Evolutionary conservation across 1,140 invertebrate genomes (phyloP), one percentile per base, ranked within the genome.

Genomic region (Megalopta genalis): DNA sequence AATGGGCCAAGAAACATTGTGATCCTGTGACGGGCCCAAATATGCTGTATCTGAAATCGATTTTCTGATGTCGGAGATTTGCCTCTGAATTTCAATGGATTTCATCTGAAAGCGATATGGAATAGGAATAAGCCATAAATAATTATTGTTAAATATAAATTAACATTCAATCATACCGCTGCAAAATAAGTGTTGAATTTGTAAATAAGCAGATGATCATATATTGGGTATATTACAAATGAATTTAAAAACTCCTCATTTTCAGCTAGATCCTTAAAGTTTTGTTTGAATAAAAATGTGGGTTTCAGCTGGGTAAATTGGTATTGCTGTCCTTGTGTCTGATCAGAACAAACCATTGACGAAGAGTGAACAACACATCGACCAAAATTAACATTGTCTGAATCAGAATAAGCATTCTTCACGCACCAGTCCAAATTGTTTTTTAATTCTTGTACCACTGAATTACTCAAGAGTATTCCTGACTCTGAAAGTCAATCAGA

Each of bases 361-460:
- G 94, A 94, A 21, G 95, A 95, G 90, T 97, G 95, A 25, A 96
- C 91, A 46, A 98, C 94, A 90, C 97, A 98, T 82, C 96, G 93
- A 23, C 97, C 97, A 82, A 98, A 93, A 93, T 97, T 98, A 86
- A 97, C 94, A 89, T 96, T 96, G 88, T 97, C 95, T 77, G 95
- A 95, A 67, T 95, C 94, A 4, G 96, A 96, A 87, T 96, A 96
- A 3, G 96, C 95, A 91, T 97, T 97, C 68, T 95, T 95, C 1
- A 97, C 95, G 93, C 97, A 98, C 95, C 97, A 97, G 87, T 98
- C 96, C 75, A 98, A 91, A 90, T 96, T 95, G 42, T 92, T 92
- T 83, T 96, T 95, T 75, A 98, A 94, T 87, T 95, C 95, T 63
- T 94, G 94, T 79, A 98, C 90, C 9, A 98, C 94, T 18, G 95